Conservation (phyloP, 2,888 invertebrate species). For the Julus scanicus region DNA sequence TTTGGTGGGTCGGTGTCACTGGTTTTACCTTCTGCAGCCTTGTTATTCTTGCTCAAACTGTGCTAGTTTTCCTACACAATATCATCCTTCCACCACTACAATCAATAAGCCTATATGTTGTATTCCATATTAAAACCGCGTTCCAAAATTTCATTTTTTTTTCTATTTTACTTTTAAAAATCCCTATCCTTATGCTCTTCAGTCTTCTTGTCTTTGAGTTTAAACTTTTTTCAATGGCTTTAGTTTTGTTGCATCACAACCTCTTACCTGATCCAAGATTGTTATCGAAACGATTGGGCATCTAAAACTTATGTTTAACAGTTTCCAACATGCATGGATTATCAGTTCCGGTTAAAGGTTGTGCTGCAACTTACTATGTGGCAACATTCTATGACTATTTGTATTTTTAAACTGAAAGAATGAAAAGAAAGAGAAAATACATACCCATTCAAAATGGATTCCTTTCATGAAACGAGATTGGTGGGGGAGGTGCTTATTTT, state of each 20-base stretch:
- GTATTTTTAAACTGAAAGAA: background rate
- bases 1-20: slow-evolving; percentile 29
- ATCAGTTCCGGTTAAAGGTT: background rate
- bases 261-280: too few relatives aligned
- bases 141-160: background rate
- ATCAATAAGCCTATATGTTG: background rate
- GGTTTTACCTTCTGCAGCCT: slow-evolving; percentile 44
- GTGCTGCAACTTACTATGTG: background rate
- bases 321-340: background rate
- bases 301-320: too few relatives aligned
- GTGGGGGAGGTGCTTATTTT: slow-evolving; percentile 39
- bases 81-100: slow-evolving; percentile 15
- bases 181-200: background rate
- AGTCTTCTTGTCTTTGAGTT: background rate
- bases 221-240: background rate
- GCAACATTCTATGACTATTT: background rate
- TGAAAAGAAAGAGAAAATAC: background rate
- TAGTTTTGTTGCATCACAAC: too few relatives aligned
- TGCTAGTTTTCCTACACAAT: background rate
- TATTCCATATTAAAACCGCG: background rate
- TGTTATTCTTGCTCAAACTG: slow-evolving; percentile 40
- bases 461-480: background rate
- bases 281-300: too few relatives aligned
- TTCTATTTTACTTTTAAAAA: background rate
- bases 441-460: background rate